Percentiles rank a stretch among this genome's conserved stretches.
Evolutionary conservation across 2,113 vertebrate genomes (phyloP).

Genomic region (Pedetes capensis): DNA sequence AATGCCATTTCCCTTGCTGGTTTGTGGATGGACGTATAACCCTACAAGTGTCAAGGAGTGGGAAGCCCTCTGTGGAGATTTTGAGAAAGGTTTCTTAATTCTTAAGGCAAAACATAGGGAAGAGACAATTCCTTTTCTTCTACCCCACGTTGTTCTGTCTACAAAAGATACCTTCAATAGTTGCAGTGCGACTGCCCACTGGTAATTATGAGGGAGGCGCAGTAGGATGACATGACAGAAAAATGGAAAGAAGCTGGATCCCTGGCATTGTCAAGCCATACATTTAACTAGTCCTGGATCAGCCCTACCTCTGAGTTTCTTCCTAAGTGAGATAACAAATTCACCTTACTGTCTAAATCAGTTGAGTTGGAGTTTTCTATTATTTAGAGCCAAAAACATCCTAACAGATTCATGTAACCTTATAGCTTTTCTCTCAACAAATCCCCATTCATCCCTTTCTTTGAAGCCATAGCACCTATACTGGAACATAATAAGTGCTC

Average conservation of each 20-base stretch:
- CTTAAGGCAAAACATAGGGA: background rate
- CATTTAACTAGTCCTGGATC: background rate
- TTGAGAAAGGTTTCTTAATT: background rate
- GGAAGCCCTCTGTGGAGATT: background rate
- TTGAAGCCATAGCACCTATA: background rate
- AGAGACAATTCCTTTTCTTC: background rate
- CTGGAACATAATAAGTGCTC: background rate
- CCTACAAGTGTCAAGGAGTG: no score
- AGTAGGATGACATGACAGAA: background rate
- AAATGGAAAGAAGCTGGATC: background rate
- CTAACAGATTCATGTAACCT: background rate
- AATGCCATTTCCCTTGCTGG: background rate
- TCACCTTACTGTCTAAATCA: constrained; percentile 6
- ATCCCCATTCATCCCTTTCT: background rate
- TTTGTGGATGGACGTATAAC: background rate
- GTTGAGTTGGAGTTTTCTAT: background rate
- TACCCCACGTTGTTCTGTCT: background rate
- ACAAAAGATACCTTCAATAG: background rate
- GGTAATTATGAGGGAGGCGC: background rate
- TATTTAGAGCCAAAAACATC: background rate
- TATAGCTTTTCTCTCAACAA: background rate
- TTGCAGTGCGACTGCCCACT: background rate
- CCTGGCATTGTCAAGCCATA: background rate
- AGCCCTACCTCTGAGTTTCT: background rate
- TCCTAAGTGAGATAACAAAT: background rate